Evolutionary conservation across 2,888 invertebrate species (phyloP), one percentile per base, ranked within the genome.

Genomic region (Smittia aterrima): DNA sequence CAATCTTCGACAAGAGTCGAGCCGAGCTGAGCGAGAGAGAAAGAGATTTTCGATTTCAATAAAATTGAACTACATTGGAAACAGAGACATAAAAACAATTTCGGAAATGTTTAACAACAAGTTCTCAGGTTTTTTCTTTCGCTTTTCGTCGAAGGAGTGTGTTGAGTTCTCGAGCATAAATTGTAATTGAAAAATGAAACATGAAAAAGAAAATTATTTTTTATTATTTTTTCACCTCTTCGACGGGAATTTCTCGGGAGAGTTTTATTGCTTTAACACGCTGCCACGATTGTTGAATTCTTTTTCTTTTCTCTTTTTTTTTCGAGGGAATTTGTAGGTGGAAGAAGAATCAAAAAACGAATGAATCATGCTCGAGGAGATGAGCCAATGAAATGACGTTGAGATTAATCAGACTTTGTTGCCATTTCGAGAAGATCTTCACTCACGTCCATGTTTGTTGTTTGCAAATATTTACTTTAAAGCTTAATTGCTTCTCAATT

Each of bases 221-320:
- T 53, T 53, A 71, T 71, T 54, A 71, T 54, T 54, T 71, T 71
- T 71, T 20, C 70, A 71, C 70, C 70, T 71, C 47, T 38, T 25
- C 32, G 22, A 22, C 2, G 24, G 20, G 58, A 20, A 68, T 47
- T 47, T 40, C 24, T 20, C 18, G 47, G 47, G 68, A 47, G 22
- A 20, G 41, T 71, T 71, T 71, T 71, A 71, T 71, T 71, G 27
- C 70, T 71, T 54, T 54, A 71, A 71, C 70, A 71, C 70, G 70
- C 47, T 71, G 70, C 68, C 68, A 47, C 66, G 41, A 71, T 58
- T 58, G 22, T 25, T 24, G 70, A 71, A 25, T 25, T 66, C 66
- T 38, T 66, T 18, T 32, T 64, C 11, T 64, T 64, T 9, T 64
- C n/a, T n/a, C 7, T 27, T 38, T 38, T n/a, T n/a, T n/a, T 47